Conservation (phyloP, 2,888 invertebrate genomes). For the Ophioninae sp. region DNA sequence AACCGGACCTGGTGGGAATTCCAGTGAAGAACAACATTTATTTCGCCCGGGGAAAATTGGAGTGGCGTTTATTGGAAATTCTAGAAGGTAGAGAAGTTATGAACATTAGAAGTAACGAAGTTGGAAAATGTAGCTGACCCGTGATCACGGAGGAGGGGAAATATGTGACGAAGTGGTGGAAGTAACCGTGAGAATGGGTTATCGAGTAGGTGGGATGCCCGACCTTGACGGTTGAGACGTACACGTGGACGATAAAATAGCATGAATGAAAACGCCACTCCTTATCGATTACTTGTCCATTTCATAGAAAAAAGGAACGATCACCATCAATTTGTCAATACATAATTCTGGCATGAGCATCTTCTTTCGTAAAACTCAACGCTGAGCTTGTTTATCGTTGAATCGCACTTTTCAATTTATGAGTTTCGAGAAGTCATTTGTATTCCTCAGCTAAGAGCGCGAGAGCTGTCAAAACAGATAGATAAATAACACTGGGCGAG, state of each 20-base stretch:
- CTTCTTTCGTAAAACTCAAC: neutral
- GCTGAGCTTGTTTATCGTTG: neutral
- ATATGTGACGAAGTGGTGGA: neutral
- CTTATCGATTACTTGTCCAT: neutral
- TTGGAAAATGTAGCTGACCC: conserved; percentile 25
- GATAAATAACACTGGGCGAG: neutral
- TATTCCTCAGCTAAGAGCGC: neutral
- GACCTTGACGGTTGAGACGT: conserved; percentile 52
- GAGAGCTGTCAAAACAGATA: neutral
- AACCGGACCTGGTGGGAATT: neutral
- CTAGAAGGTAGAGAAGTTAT: neutral
- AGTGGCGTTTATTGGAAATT: neutral
- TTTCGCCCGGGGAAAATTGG: conserved; percentile 10
- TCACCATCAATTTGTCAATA: neutral
- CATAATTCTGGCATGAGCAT: neutral
- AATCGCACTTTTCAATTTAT: neutral
- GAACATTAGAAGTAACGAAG: neutral
- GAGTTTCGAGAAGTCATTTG: neutral
- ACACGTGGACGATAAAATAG: conserved; percentile 52
- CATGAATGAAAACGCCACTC: conserved; percentile 34
- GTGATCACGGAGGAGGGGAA: neutral
- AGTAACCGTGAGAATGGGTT: conserved; percentile 44
- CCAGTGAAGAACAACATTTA: neutral
- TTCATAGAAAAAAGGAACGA: neutral
- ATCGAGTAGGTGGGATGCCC: conserved; percentile 42